Base-by-base conservation (phyloP, 1,140 invertebrate genomes). In the Zophobas atratus region DNA sequence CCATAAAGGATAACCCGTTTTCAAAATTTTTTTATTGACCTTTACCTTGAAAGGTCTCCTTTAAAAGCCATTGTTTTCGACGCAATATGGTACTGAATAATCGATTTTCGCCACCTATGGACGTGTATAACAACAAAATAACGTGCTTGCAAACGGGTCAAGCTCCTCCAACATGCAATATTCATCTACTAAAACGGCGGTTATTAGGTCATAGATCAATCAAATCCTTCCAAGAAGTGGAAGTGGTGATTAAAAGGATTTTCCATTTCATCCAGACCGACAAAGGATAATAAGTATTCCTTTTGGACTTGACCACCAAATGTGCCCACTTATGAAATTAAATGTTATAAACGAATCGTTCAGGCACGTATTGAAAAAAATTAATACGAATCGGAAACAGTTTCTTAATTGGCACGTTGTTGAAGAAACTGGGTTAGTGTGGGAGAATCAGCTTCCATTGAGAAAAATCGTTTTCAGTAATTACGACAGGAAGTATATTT, bases 151-250 rank as follows among this genome's bases (percentile, higher is more conserved):
- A 38, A 60, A 67, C 39, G 39, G 60, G 38, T 67, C 60, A 67
- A 67, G 43, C 60, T 67, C 60, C 36, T 5, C 49, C 51, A 43
- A 73, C 71, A 73, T 73, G 71, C 71, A 73, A 55, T 56, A 55
- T 73, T 73, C 55, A 73, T 73, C 51, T 6, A 39, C 3, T 55
- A 73, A 56, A 73, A 55, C 55, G 39, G 48, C 53, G 49, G 49
- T 73, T 73, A 73, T 73, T 73, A 73, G 71, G 71, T 73, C 71
- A 73, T 48, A 56, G 51, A 73, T 73, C 71, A 56, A 73, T 73
- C 55, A 56, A 33, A n/a, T 67, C 60, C 60, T 73, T 73, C 51
- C 36, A 56, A 32, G 71, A 73, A 73, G 1, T 39, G 39, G 33
- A 67, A 39, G 3, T 63, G 6, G 6, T 55, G 60, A 73, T 73